These are phyloP conservation scores for Lethenteron camtschaticum DNA, from an alignment of 2,113 vertebrate genomes.

Conservation along the genomic window DNA sequence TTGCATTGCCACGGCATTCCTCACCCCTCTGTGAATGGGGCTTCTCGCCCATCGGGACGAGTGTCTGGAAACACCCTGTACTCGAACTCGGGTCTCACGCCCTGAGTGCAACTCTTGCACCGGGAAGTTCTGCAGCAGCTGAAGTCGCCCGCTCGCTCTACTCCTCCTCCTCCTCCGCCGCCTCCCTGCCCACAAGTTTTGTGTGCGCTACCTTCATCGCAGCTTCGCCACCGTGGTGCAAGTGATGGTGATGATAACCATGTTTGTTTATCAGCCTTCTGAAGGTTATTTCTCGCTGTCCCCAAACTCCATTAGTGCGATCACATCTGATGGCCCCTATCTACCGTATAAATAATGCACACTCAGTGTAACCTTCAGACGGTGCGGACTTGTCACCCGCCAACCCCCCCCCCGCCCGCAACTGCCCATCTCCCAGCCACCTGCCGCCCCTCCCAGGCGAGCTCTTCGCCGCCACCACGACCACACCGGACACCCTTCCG, in stretches of 20 bases:
- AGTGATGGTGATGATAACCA: background rate
- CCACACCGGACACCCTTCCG: background rate
- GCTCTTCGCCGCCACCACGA: background rate
- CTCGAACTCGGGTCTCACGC: too few relatives aligned
- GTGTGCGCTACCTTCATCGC: too few relatives aligned
- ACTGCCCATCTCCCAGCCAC: background rate
- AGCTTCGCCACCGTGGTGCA: too few relatives aligned
- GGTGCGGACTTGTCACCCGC: background rate
- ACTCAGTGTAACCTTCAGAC: background rate
- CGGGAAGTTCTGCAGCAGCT: too few relatives aligned
- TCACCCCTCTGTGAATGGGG: too few relatives aligned
- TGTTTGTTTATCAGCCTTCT: constrained; percentile 3
- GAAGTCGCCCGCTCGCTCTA: too few relatives aligned
- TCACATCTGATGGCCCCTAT: constrained; percentile 5
- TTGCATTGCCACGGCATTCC: too few relatives aligned
- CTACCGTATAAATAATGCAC: constrained; percentile 5
- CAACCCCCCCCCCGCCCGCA: background rate
- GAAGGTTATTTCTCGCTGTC: constrained; percentile 1
- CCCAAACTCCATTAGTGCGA: constrained; percentile 1
- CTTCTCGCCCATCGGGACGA: too few relatives aligned
- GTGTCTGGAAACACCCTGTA: too few relatives aligned
- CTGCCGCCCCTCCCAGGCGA: background rate
- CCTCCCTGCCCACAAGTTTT: too few relatives aligned
- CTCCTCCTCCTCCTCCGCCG: too few relatives aligned
- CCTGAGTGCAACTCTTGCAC: too few relatives aligned